Percentiles rank a stretch among this genome's conserved stretches.
Evolutionary conservation across 2,888 invertebrate species (phyloP).

Genomic region (Drosophila neotestacea): DNA sequence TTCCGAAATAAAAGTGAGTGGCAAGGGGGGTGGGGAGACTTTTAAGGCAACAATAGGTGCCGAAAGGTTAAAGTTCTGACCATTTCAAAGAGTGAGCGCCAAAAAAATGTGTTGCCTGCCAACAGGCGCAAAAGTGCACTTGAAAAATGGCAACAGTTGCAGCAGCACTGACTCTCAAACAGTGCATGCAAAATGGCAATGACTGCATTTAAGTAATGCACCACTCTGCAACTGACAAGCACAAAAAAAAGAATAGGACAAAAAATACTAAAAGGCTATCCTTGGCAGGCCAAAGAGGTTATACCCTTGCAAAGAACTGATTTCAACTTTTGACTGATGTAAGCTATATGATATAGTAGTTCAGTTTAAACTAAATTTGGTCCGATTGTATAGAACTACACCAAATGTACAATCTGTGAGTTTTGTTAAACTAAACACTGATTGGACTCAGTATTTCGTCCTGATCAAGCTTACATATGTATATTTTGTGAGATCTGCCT

Average conservation of each 20-base stretch:
- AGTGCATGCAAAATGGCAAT: conserved; percentile 42
- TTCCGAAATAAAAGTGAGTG: conserved; percentile 1
- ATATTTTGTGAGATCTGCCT: too few species aligned
- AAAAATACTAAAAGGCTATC: neutral
- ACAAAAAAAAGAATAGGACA: neutral
- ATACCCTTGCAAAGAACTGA: too few species aligned
- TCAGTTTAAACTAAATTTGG: too few species aligned
- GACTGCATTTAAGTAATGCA: conserved; percentile 31
- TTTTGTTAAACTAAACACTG: too few species aligned
- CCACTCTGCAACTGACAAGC: conserved; percentile 43
- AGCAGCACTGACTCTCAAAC: conserved; percentile 48
- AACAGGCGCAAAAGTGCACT: conserved; percentile 39
- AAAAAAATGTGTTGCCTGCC: conserved; percentile 47
- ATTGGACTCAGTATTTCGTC: too few species aligned
- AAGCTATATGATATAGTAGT: too few species aligned
- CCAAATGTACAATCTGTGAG: too few species aligned
- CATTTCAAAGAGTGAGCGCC: neutral
- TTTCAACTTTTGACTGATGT: too few species aligned
- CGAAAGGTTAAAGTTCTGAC: conserved; percentile 58
- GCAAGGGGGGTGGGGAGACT: neutral
- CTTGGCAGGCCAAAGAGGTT: neutral
- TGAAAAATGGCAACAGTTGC: conserved; percentile 32
- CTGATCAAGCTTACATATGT: too few species aligned
- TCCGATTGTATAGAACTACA: too few species aligned
- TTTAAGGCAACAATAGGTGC: conserved; percentile 62